These are phyloP conservation scores for Microctenopoma stevenorrisi DNA, from an alignment of 2,797 vertebrate genomes.

Conservation along the genomic window DNA sequence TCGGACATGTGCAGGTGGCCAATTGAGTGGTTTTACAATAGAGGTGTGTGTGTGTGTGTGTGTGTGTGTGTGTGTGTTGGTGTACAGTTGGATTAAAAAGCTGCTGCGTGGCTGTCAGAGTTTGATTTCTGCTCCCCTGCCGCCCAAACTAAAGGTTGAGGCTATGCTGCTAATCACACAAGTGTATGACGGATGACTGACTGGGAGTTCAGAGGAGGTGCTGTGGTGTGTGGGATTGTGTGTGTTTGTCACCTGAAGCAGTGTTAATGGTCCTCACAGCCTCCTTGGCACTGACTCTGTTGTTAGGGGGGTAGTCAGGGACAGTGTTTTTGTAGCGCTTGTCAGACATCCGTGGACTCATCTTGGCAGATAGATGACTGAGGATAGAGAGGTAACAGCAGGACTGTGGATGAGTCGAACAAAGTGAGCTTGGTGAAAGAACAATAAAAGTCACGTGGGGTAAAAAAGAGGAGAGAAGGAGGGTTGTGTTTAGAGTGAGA, in stretches of 20 bases:
- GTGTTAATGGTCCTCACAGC: conserved; percentile 85
- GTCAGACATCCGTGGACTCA: conserved; percentile 79
- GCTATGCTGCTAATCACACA: conserved; percentile 34
- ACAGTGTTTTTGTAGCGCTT: conserved; percentile 82
- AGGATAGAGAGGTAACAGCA: neutral
- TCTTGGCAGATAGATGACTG: conserved; percentile 88
- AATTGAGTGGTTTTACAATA: conserved; percentile 31
- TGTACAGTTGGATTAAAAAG: conserved; percentile 25
- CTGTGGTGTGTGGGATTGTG: conserved; percentile 19
- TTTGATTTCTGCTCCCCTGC: conserved; percentile 35
- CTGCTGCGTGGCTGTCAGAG: conserved; percentile 38
- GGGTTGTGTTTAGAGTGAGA: conserved; percentile 25
- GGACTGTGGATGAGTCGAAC: neutral
- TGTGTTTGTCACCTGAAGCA: conserved; percentile 80
- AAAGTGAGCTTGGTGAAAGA: neutral
- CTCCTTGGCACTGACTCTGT: conserved; percentile 86
- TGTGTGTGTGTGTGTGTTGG: neutral
- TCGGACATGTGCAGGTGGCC: conserved; percentile 31
- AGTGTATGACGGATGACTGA: conserved; percentile 25
- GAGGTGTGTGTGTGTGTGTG: conserved; percentile 3
- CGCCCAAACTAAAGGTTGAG: conserved; percentile 5
- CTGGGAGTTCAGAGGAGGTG: neutral
- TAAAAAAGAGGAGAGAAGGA: conserved; percentile 15
- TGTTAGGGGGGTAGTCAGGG: conserved; percentile 86
- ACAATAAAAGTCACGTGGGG: neutral